Conservation (phyloP, 2,888 invertebrate species). For the Taphrorychus bicolor region DNA sequence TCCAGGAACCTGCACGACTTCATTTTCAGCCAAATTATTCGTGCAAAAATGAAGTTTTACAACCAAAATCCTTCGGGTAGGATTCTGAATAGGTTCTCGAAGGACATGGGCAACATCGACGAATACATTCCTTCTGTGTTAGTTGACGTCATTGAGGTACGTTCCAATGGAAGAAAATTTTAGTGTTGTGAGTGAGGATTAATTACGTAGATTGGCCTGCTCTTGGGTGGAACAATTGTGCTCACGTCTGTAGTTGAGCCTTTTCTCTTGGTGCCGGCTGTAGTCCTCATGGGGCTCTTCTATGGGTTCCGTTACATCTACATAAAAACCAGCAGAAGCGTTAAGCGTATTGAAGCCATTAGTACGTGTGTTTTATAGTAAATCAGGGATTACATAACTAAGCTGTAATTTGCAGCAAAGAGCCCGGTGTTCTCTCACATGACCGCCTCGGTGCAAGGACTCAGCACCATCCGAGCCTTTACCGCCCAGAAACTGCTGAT, state of each 20-base stretch:
- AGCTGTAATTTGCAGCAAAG: constrained; percentile 64
- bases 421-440: constrained; percentile 82
- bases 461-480: constrained; percentile 78
- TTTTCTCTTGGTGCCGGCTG: constrained; percentile 72
- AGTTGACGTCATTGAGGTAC: constrained; percentile 55
- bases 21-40: constrained; percentile 53
- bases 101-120: constrained; percentile 66
- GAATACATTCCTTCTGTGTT: constrained; percentile 65
- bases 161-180: constrained; percentile 1
- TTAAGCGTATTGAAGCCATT: constrained; percentile 75
- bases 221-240: constrained; percentile 73
- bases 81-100: constrained; percentile 59
- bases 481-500: constrained; percentile 69
- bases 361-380: constrained; percentile 62
- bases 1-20: constrained; percentile 55
- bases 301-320: constrained; percentile 72
- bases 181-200: neutral
- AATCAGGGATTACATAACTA: neutral
- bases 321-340: constrained; percentile 75
- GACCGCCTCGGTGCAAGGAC: constrained; percentile 76
- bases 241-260: constrained; percentile 77
- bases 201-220: constrained; percentile 54
- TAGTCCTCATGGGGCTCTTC: constrained; percentile 70
- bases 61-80: constrained; percentile 57
- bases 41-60: constrained; percentile 57